Evolutionary conservation across 37 sponge, comb jelly and placozoan genomes (phyloP), one percentile per base, ranked within the genome.

Genomic region (Oscarella lobularis): DNA sequence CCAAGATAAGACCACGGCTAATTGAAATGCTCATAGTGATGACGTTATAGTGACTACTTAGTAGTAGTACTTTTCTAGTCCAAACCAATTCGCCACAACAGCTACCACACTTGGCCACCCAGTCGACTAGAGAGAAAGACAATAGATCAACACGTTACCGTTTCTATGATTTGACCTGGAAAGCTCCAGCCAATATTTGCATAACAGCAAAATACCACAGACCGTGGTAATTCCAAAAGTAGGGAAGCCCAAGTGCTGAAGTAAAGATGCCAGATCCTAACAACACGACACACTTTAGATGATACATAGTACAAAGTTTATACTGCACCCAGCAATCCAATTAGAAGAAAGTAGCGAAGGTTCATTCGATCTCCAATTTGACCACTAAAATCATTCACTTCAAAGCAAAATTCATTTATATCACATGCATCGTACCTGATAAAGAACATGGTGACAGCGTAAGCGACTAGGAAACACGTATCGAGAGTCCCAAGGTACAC

Each of bases 61-160:
- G 39, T 33, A 33, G n/a, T n/a, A 80, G 40, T 38, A 89, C 90
- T 77, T 85, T 2, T 83, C 78, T 74, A 82, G 87, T 2, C 95
- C 95, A 80, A 90, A 87, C 95, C 95, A 94, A 55, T 87, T 81
- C 5, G 80, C 77, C 84, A 95, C 88, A 33, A 95, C 85, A 67
- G 92, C 91, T 20, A 95, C 87, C 3, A 84, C 82, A 69, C 81
- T 86, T 9, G 96, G 96, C 96, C 96, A 95, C 9, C 96, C 92
- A 37, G 86, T 88, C 0, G 92, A 86, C 80, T 95, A 78, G 34
- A 72, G 38, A 0, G 38, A 60, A 37, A 38, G 39, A 36, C 2
- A 31, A 73, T 39, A 40, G 6, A 5, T 37, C 3, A 40, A 5
- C 20, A 40, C 36, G 41, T 37, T 34, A 27, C n/a, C 3, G 14